These are phyloP conservation scores for Kuschelorhynchus macadamiae DNA, from an alignment of 2,888 invertebrate species.

Conservation along the genomic window DNA sequence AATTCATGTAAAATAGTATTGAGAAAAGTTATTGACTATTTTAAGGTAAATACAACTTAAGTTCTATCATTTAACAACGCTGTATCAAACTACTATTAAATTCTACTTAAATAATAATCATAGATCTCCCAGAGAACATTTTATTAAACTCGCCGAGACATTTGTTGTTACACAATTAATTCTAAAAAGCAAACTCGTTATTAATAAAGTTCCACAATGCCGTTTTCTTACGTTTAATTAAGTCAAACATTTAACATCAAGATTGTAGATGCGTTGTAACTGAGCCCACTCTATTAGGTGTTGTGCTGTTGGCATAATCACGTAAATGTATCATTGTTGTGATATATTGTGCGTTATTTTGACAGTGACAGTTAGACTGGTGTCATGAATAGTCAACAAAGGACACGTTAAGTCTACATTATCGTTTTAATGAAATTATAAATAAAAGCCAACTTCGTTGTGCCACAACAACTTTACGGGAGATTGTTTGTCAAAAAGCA, in stretches of 20 bases:
- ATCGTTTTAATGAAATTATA: slow-evolving; percentile 32
- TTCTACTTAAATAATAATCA: no score
- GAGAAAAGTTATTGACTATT: no score
- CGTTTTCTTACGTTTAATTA: no score
- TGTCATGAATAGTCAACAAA: neutral
- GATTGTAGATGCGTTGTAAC: slow-evolving; percentile 11
- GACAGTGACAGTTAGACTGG: neutral
- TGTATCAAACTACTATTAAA: no score
- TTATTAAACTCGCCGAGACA: no score
- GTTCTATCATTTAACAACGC: no score
- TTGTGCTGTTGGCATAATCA: slow-evolving; percentile 1
- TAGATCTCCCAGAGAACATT: no score
- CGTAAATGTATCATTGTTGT: neutral
- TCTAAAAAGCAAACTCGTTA: no score
- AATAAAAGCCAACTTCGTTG: slow-evolving; percentile 3
- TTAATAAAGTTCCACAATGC: no score
- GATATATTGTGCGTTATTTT: slow-evolving; percentile 3
- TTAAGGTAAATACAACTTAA: no score
- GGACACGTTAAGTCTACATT: neutral
- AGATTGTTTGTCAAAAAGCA: slow-evolving; percentile 26
- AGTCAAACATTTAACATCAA: slow-evolving; percentile 15
- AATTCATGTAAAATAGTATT: no score
- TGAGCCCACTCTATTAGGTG: slow-evolving; percentile 24
- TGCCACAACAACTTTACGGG: slow-evolving; percentile 13
- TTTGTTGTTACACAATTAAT: no score